Conservation (phyloP, 1,140 invertebrate species). For the Ceratoteleas bidentatus region DNA sequence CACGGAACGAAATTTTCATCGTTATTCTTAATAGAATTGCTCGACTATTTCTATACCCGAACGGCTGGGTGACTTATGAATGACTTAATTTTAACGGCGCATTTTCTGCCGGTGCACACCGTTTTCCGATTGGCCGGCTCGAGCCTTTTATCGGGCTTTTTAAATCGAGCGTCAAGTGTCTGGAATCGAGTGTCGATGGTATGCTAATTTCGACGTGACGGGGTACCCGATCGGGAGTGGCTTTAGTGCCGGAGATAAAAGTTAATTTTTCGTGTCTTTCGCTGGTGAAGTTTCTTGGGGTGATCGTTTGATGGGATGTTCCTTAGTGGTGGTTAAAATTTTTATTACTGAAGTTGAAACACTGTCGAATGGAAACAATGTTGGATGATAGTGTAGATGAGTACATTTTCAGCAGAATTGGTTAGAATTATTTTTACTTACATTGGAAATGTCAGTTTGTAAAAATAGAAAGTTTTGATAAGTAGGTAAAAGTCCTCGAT, state of each 20-base stretch:
- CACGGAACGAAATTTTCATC: conserved; percentile 57
- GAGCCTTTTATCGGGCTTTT: conserved; percentile 79
- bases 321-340: not conserved
- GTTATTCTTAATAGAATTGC: conserved; percentile 62
- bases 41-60: conserved; percentile 42
- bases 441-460: no score
- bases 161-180: conserved; percentile 80
- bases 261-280: no score
- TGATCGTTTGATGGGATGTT: no score
- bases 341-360: not conserved
- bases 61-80: conserved; percentile 41
- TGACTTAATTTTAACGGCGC: conserved; percentile 24
- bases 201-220: conserved; percentile 77
- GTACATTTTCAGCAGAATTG: no score
- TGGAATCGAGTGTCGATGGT: conserved; percentile 74
- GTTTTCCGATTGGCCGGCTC: conserved; percentile 41
- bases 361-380: no score
- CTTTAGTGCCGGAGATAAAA: no score
- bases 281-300: no score
- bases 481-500: no score
- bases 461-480: no score
- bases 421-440: no score
- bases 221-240: no score
- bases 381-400: no score
- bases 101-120: not conserved